Percentiles rank a stretch among this genome's conserved stretches.
phyloP scores from a whole-genome alignment of 2,797 vertebrate species.

The Remorina albescens region DNA sequence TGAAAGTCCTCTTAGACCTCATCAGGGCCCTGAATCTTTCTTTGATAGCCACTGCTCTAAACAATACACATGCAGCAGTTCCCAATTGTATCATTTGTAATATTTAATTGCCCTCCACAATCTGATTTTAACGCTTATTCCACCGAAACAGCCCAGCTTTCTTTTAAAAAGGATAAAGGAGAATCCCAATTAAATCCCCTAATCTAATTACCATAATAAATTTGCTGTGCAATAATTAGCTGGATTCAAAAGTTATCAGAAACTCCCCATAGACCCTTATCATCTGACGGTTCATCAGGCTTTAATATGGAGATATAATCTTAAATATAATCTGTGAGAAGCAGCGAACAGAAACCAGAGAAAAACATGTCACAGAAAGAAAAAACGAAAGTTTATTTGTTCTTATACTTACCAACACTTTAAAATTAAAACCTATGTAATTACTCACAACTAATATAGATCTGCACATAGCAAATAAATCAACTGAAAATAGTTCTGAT shows the following conservation, averaged over 20 bases:
- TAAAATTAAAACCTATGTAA: conserved; percentile 80
- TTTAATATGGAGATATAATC: neutral
- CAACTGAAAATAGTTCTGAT: conserved; percentile 76
- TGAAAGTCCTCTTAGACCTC: neutral
- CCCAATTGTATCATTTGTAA: neutral
- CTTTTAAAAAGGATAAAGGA: conserved; percentile 14
- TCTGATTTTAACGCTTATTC: neutral
- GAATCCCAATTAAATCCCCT: conserved; percentile 32
- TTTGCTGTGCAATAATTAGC: conserved; percentile 27
- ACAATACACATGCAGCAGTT: neutral
- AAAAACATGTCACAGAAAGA: conserved; percentile 75
- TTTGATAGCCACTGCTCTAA: conserved; percentile 12
- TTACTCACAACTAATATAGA: conserved; percentile 85
- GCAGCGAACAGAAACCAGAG: conserved; percentile 18
- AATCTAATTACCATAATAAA: conserved; percentile 39
- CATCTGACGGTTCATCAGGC: conserved; percentile 1
- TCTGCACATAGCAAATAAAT: conserved; percentile 82
- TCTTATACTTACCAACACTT: conserved; percentile 82
- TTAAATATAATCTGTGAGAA: neutral
- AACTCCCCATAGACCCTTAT: neutral
- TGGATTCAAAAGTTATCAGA: conserved; percentile 26
- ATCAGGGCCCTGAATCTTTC: neutral
- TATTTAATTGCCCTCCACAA: conserved; percentile 10
- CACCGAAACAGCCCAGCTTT: neutral
- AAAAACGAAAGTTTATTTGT: conserved; percentile 83